Percentiles rank a stretch among this genome's conserved stretches.
phyloP scores from a whole-genome alignment of 2,113 vertebrate species.

The Anolis sagrei region DNA sequence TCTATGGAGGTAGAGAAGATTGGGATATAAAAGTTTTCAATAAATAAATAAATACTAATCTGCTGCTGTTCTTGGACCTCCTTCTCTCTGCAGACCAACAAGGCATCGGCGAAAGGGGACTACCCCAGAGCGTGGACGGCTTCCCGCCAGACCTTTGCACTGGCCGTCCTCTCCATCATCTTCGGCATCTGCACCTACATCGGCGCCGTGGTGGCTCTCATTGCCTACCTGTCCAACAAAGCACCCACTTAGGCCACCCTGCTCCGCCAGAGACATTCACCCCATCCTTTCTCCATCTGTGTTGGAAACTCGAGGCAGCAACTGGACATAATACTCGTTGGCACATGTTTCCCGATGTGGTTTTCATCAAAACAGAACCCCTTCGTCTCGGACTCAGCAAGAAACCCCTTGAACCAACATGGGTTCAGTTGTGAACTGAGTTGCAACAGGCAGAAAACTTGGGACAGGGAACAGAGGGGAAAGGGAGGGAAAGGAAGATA shows the following conservation, averaged over 20 bases:
- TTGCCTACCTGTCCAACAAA: constrained; percentile 87
- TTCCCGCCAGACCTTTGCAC: constrained; percentile 85
- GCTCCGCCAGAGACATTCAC: background rate
- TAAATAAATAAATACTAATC: too few species aligned
- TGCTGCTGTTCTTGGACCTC: constrained; percentile 15
- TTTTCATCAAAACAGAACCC: background rate
- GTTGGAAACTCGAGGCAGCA: background rate
- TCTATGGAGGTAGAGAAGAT: too few species aligned
- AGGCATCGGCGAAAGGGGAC: constrained; percentile 87
- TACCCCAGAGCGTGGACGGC: constrained; percentile 83
- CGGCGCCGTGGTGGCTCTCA: constrained; percentile 84
- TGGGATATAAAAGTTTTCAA: too few species aligned
- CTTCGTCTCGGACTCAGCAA: background rate
- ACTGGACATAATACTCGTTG: background rate
- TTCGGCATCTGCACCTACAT: constrained; percentile 87
- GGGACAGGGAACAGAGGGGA: too few species aligned
- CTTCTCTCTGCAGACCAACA: constrained; percentile 82
- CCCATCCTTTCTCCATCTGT: background rate
- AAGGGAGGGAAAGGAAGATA: background rate
- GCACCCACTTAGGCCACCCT: constrained; percentile 70
- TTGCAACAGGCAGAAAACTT: background rate
- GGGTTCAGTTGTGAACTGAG: background rate
- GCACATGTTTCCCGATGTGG: background rate
- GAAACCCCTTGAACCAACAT: background rate
- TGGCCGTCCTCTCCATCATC: constrained; percentile 86